Base-by-base conservation (phyloP, 2,888 invertebrate species). In the Crematogaster levior region DNA sequence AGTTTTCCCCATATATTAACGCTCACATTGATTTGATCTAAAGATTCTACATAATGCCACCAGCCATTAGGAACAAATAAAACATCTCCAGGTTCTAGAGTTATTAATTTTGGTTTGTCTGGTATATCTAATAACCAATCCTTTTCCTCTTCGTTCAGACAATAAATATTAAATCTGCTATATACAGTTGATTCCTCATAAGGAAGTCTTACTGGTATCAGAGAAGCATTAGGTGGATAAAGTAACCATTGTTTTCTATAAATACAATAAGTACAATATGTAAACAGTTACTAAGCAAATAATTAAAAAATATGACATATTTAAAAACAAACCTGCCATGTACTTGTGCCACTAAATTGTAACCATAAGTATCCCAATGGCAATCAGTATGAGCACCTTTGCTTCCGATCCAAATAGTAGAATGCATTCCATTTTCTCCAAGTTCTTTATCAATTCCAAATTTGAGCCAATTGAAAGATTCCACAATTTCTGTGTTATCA, bases 161-260 rank as follows among this genome's bases (percentile, higher is more conserved):
- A 96, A 89, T 96, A 97, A 91, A 98, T 97, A 93, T 98, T 98
- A 61, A 98, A 95, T 93, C 96, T 96, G 92, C 98, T 98, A 94
- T 98, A 99, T 10, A 99, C 96, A 94, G 98, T 99, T 0, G 99
- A 99, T 94, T 99, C 99, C 95, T 99, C 99, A 95, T 98, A 99
- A 0, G 99, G 99, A 72, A 99, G 96, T 92, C 99, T 96, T 0
- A 98, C 97, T 40, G 98, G 97, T 90, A 96, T 96, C 87, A 99
- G 91, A 56, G 90, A 92, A 58, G 96, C 95, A 83, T 96, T 96
- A 9, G 98, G 98, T 7, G 98, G 98, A 94, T 98, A 98, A 34
- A 99, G 95, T 70, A 98, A 95, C 99, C 99, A 99, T 63, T 96
- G 95, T 95, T 99, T 99, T 91, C 98, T 88, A 63, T 48, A 85